Conservation (phyloP, 1,140 invertebrate genomes). For the Drosophila melanica region DNA sequence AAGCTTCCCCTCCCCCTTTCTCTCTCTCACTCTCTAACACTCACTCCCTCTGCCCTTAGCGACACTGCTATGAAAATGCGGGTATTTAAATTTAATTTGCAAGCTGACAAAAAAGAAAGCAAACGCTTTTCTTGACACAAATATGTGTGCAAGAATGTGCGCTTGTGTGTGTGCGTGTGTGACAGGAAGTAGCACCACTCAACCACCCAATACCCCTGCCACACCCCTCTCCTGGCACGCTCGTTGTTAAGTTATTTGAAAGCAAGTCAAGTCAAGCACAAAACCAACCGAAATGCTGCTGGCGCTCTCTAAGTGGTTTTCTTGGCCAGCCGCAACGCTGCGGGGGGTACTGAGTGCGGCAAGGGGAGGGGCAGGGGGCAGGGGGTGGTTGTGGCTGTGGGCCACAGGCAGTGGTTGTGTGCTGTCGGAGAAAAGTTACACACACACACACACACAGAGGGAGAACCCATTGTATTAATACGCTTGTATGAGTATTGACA, state of each 20-base stretch:
- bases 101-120: conserved; percentile 73
- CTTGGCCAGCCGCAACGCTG: conserved; percentile 20
- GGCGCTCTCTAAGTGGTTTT: conserved; percentile 35
- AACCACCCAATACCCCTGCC: conserved; percentile 4
- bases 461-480: conserved; percentile 15
- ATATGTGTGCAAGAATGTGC: conserved; percentile 22
- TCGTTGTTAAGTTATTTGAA: conserved; percentile 21
- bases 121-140: conserved; percentile 68
- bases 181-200: conserved; percentile 54
- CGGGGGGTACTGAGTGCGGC: background rate
- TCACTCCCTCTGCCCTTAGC: conserved; percentile 8
- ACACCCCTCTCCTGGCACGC: background rate
- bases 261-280: conserved; percentile 34
- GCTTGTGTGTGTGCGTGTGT: conserved; percentile 25
- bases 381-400: background rate
- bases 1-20: background rate
- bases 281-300: conserved; percentile 29
- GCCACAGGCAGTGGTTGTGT: no score
- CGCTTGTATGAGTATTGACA: conserved; percentile 15
- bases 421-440: conserved; percentile 7
- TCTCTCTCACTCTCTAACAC: conserved; percentile 9
- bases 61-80: conserved; percentile 46
- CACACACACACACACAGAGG: no score
- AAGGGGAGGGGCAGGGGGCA: background rate
- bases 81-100: conserved; percentile 78